Percentiles rank a stretch among this genome's conserved stretches.
These are phyloP conservation scores for Tiliacea citrago DNA, from an alignment of 2,888 invertebrate genomes.

Conservation along the genomic window DNA sequence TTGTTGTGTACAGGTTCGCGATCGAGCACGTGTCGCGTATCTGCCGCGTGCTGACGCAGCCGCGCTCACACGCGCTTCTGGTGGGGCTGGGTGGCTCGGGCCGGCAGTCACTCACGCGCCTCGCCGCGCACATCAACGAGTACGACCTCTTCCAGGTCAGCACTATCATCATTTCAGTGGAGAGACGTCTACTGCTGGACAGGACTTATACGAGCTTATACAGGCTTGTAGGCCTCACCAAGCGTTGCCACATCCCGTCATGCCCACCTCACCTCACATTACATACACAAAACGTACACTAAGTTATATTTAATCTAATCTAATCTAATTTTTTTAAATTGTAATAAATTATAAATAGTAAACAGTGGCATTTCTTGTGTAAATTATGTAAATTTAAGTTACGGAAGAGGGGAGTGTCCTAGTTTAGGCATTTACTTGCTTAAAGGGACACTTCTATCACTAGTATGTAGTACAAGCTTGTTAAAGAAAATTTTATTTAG, in stretches of 20 bases:
- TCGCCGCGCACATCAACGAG: conserved; percentile 98
- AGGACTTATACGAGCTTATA: neutral
- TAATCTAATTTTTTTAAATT: no score
- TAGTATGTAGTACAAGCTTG: no score
- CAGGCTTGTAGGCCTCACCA: neutral
- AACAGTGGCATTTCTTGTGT: no score
- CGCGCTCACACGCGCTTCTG: conserved; percentile 96
- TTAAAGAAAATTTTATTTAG: no score
- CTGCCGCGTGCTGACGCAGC: conserved; percentile 97
- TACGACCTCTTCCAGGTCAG: conserved; percentile 94
- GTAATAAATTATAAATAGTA: no score
- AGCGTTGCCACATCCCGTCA: neutral
- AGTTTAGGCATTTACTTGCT: no score
- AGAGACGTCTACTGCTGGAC: neutral
- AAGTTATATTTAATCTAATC: no score
- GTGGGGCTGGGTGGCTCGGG: conserved; percentile 98
- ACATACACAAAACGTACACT: no score
- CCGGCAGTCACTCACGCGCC: conserved; percentile 96
- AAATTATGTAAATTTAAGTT: no score
- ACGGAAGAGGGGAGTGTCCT: no score
- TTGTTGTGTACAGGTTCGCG: conserved; percentile 93
- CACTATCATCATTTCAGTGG: neutral
- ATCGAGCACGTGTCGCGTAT: conserved; percentile 98
- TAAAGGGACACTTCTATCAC: no score
- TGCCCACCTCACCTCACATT: no score